Percentiles rank a stretch among this genome's conserved stretches.
phyloP scores from a whole-genome alignment of 1,140 invertebrate genomes.

The Acyrthosiphon pisum region DNA sequence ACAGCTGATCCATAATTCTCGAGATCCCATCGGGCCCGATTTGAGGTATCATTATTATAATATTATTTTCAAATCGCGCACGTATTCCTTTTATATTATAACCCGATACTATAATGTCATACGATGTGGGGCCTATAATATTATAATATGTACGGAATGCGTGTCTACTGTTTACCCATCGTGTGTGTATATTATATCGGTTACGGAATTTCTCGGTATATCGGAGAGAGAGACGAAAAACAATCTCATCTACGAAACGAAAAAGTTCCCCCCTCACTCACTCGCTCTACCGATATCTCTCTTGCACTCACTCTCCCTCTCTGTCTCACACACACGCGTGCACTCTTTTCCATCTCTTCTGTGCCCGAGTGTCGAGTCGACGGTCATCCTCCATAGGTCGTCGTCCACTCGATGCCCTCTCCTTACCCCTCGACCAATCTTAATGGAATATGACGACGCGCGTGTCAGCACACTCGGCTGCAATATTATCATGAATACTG shows the following conservation, averaged over 20 bases:
- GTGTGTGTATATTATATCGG: neutral
- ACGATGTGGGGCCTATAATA: no score
- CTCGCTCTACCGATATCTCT: neutral
- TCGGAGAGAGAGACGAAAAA: neutral
- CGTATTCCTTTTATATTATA: neutral
- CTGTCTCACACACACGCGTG: neutral
- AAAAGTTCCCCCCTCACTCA: neutral
- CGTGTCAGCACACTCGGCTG: neutral
- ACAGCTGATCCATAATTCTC: neutral
- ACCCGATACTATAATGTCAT: neutral
- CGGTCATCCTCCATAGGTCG: neutral
- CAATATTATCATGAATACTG: neutral
- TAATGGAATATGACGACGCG: neutral
- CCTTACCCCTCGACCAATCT: neutral
- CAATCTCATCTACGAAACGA: neutral
- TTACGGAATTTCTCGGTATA: neutral
- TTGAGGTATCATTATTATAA: neutral
- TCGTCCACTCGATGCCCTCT: neutral
- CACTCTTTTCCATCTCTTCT: neutral
- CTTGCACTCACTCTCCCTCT: neutral
- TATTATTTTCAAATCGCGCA: neutral
- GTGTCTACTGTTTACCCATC: neutral
- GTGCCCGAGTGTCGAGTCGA: neutral
- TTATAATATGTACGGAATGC: neutral
- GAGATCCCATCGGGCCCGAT: no score